Evolutionary conservation across 2,797 vertebrate genomes (phyloP).

Genomic region (Distichodus sexfasciatus): DNA sequence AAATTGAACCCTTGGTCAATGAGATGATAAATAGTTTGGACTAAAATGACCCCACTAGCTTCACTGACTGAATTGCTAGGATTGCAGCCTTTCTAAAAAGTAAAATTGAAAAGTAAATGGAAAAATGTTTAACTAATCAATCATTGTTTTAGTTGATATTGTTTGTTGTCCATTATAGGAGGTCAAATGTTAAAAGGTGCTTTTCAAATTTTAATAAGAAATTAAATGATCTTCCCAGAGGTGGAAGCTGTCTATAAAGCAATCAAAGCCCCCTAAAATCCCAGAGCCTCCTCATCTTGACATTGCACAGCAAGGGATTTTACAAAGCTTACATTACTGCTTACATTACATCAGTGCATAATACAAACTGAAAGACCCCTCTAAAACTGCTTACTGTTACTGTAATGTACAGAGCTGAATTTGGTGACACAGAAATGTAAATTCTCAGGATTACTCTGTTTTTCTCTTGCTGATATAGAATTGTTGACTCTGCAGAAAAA

Average conservation of each 20-base stretch:
- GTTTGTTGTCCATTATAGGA: background rate
- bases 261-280: constrained; percentile 16
- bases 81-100: too few relatives aligned
- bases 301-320: constrained; percentile 22
- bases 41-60: background rate
- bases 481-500: background rate
- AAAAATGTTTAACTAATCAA: too few relatives aligned
- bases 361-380: constrained; percentile 19
- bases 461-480: background rate
- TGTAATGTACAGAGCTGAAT: background rate
- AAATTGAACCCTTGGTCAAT: background rate
- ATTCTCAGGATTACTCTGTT: constrained; percentile 22
- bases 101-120: too few relatives aligned
- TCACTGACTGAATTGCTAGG: background rate
- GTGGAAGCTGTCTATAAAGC: background rate
- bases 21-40: background rate
- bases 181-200: background rate
- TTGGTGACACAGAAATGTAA: constrained; percentile 20
- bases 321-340: constrained; percentile 6
- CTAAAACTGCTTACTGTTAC: background rate
- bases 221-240: background rate
- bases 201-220: background rate
- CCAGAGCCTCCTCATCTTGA: background rate
- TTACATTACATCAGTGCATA: constrained; percentile 31
- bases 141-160: background rate